Base-by-base conservation (phyloP, 2,888 invertebrate genomes). In the Perizoma flavofasciatum region DNA sequence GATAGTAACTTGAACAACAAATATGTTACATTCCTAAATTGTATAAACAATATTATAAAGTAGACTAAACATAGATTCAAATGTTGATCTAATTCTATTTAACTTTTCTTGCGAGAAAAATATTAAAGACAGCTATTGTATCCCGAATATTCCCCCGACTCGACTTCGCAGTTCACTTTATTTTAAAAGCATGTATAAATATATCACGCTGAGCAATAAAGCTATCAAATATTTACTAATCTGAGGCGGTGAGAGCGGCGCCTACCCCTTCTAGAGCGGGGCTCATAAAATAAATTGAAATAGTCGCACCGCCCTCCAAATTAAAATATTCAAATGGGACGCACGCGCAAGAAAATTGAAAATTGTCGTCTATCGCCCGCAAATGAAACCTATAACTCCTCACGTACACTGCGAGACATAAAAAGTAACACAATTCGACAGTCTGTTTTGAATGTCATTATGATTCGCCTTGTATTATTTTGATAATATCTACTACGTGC, bases 271-370 rank as follows among this genome's bases (percentile, higher is more conserved):
- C 89, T 89, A 89, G 79, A 80, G 77, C 81, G 85, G 71, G 81
- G 81, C 89, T 92, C 92, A 92, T 92, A 92, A 92, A 92, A 92
- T 92, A 92, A 92, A 92, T 92, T 92, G 92, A 92, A 92, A 92
- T 92, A 90, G 92, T 91, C 92, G 86, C 89, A 83, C 88, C 91
- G 89, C 92, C 92, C 92, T 89, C 92, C 89, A 90, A 92, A 92
- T 92, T 92, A 91, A 92, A 92, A 92, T 92, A 92, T 92, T 92
- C 91, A 92, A 92, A 92, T 92, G 92, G 91, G 89, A 89, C 89
- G 92, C 92, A 92, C 92, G 92, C 92, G 92, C 89, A 92, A 92
- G 92, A 92, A 92, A 92, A 92, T 92, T 92, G 92, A 92, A 92
- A 91, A 92, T 92, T 92, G 92, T 92, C 92, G 92, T 92, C 92